phyloP scores from a whole-genome alignment of 2,113 vertebrate species.

The Cepphus grylle region DNA sequence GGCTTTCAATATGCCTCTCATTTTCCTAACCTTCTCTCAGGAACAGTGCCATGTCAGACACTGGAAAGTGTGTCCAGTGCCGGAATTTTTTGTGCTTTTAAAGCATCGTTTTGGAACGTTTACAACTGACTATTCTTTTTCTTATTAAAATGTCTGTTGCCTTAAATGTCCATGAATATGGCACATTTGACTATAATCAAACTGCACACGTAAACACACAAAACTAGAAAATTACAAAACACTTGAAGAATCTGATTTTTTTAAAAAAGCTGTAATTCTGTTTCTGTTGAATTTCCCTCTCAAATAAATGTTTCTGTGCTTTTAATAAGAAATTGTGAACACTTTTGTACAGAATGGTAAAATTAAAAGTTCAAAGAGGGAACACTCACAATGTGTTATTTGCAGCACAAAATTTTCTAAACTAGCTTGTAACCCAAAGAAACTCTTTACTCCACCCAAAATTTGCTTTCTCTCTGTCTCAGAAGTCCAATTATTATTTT shows the following conservation, averaged over 20 bases:
- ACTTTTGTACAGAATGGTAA: not conserved
- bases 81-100: not conserved
- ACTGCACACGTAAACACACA: not conserved
- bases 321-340: not conserved
- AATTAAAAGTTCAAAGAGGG: not conserved
- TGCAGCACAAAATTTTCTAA: not conserved
- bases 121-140: slow-evolving; percentile 6
- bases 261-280: not conserved
- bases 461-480: not conserved
- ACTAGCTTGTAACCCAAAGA: not conserved
- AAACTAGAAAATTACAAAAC: slow-evolving; percentile 1
- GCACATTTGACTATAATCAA: not conserved
- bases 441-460: slow-evolving; percentile 40
- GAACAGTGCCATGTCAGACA: not conserved
- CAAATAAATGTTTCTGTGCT: not conserved
- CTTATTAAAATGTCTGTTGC: slow-evolving; percentile 21
- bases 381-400: not conserved
- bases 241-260: not conserved
- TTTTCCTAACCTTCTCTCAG: not conserved
- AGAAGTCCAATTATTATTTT: not conserved
- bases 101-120: slow-evolving; percentile 12
- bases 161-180: slow-evolving; percentile 8
- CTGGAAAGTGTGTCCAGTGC: not conserved
- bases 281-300: not conserved
- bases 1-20: not conserved